Conservation (phyloP, 2,888 invertebrate genomes). For the Aleiodes testaceus region DNA sequence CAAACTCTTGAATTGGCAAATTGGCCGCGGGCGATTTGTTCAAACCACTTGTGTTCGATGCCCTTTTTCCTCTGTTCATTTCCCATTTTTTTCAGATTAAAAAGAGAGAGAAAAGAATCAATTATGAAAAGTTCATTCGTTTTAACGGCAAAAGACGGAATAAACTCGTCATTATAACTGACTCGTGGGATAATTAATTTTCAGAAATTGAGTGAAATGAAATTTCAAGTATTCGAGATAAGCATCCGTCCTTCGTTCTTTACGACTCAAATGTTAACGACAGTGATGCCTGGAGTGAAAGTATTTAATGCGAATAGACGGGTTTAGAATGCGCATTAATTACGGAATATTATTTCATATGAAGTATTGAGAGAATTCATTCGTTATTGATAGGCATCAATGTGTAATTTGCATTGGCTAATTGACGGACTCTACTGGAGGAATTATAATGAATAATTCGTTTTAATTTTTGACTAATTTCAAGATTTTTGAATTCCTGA, state of each 20-base stretch:
- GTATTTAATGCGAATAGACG: not conserved
- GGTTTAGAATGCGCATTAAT: not conserved
- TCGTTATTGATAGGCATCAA: not conserved
- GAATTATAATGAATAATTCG: conserved; percentile 17
- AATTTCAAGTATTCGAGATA: not conserved
- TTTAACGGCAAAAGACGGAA: not conserved
- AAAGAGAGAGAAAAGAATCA: not conserved
- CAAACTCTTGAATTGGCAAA: conserved; percentile 45
- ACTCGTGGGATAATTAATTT: not conserved
- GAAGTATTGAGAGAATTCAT: conserved; percentile 13
- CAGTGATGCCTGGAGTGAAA: not conserved
- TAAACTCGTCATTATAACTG: conserved; percentile 1
- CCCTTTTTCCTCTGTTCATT: conserved; percentile 6
- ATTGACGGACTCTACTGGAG: conserved; percentile 38
- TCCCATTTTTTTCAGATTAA: not conserved
- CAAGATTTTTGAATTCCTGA: too few species aligned
- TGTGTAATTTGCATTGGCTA: conserved; percentile 54
- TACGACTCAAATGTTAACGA: conserved; percentile 11
- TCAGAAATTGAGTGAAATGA: not conserved
- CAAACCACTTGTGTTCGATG: conserved; percentile 7
- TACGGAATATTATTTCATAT: not conserved
- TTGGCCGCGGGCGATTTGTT: conserved; percentile 46
- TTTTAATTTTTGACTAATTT: conserved; percentile 17
- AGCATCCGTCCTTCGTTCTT: conserved; percentile 5
- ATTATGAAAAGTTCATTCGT: not conserved